phyloP scores from a whole-genome alignment of 1,140 invertebrate genomes.

The Holotrichia oblita region DNA sequence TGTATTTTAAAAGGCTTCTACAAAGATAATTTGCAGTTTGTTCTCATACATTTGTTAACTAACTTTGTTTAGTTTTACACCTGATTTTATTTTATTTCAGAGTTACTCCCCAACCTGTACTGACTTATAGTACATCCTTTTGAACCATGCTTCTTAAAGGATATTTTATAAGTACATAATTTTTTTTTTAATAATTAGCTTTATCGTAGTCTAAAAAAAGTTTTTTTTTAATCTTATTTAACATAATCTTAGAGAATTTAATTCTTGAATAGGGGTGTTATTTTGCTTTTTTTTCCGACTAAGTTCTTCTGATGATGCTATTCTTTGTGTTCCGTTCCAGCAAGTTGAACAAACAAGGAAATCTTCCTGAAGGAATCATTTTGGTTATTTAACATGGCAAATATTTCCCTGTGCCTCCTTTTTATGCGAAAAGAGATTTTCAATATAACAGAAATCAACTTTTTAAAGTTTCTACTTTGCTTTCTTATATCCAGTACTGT shows the following conservation, averaged over 20 bases:
- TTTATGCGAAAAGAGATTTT: not conserved
- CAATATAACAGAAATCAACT: slow-evolving; percentile 5
- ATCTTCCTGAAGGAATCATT: not conserved
- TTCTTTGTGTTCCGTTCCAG: not conserved
- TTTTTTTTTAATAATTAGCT: too few relatives aligned
- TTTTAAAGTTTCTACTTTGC: not conserved
- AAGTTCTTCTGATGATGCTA: not conserved
- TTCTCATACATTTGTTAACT: too few relatives aligned
- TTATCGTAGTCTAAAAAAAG: too few relatives aligned
- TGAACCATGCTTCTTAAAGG: too few relatives aligned
- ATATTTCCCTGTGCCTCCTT: slow-evolving; percentile 19
- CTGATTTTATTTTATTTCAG: too few relatives aligned
- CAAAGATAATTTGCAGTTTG: too few relatives aligned
- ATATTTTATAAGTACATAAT: too few relatives aligned
- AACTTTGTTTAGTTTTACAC: too few relatives aligned
- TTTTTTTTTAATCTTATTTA: too few relatives aligned
- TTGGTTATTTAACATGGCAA: slow-evolving; percentile 16
- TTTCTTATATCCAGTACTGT: not conserved
- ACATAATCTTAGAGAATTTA: not conserved
- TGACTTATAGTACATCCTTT: too few relatives aligned
- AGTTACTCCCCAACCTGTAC: too few relatives aligned
- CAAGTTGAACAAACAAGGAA: not conserved
- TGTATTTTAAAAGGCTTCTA: too few relatives aligned
- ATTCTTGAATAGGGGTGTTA: not conserved
- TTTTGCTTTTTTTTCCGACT: not conserved